These are phyloP conservation scores for Aurelia sp. DNA, from an alignment of 30 jellyfish, hydroid and myxozoan species.

Conservation along the genomic window DNA sequence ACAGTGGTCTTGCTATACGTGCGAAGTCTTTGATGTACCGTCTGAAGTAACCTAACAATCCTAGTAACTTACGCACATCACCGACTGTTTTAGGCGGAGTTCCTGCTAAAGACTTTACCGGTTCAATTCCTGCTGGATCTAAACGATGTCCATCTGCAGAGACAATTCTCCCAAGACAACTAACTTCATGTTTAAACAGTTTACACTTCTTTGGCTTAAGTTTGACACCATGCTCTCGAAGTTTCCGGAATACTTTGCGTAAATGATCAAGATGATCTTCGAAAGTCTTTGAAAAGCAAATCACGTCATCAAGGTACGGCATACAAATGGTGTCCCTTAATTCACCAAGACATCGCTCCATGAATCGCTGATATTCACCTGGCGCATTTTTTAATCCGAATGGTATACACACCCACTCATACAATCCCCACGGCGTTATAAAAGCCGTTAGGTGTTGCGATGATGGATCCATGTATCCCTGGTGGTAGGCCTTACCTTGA, in stretches of 20 bases:
- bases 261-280: slow-evolving; percentile 36
- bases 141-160: slow-evolving; percentile 25
- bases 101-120: slow-evolving; percentile 16
- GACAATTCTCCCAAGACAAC: too few species aligned
- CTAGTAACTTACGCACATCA: slow-evolving; percentile 28
- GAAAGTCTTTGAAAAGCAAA: slow-evolving; percentile 29
- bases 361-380: too few species aligned
- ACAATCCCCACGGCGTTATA: too few species aligned
- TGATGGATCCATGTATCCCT: too few species aligned
- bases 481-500: too few species aligned
- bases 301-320: slow-evolving; percentile 39
- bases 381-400: too few species aligned
- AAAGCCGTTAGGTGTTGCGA: too few species aligned
- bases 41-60: slow-evolving; percentile 43
- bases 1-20: slow-evolving; percentile 45
- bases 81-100: slow-evolving; percentile 24
- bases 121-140: background rate
- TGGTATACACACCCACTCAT: too few species aligned
- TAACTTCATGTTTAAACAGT: too few species aligned
- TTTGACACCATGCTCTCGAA: too few species aligned
- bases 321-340: background rate
- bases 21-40: slow-evolving; percentile 32
- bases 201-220: too few species aligned
- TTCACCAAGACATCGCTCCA: too few species aligned
- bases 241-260: slow-evolving; percentile 6